Evolutionary conservation across 2,113 vertebrate species (phyloP).

Genomic region (Mirza zaza): DNA sequence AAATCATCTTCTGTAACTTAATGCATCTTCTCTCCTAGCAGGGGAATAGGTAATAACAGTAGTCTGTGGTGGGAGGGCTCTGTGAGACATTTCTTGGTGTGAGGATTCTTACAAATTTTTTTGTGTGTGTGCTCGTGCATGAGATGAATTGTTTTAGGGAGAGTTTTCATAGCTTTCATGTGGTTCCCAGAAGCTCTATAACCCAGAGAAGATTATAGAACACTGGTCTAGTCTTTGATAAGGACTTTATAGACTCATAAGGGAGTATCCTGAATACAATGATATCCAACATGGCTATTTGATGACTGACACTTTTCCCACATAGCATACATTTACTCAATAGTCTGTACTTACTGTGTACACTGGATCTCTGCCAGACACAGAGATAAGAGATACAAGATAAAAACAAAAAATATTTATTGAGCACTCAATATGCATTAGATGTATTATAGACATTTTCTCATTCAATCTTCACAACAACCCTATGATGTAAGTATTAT

Average conservation of each 20-base stretch:
- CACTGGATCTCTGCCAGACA: not conserved
- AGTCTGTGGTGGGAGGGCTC: not conserved
- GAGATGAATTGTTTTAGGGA: not conserved
- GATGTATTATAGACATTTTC: slow-evolving; percentile 10
- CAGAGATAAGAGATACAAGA: not conserved
- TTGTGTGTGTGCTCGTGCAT: not conserved
- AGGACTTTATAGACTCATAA: not conserved
- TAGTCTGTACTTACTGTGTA: not conserved
- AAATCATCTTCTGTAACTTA: not conserved
- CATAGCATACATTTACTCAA: not conserved
- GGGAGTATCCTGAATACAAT: not conserved
- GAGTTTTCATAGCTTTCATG: not conserved
- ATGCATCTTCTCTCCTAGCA: not conserved
- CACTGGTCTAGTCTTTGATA: not conserved
- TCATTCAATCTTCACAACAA: not conserved
- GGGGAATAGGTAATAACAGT: not conserved
- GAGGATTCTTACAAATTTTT: not conserved
- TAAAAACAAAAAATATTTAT: not conserved
- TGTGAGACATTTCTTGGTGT: not conserved
- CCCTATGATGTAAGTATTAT: not conserved
- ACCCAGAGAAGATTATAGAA: not conserved
- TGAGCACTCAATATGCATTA: not conserved
- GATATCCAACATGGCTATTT: not conserved
- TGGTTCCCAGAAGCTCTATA: not conserved
- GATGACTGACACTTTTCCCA: not conserved